Percentiles rank a stretch among this genome's conserved stretches.
These are phyloP conservation scores for Enteromius viviparus DNA, from an alignment of 2,797 vertebrate genomes.

Conservation along the genomic window DNA sequence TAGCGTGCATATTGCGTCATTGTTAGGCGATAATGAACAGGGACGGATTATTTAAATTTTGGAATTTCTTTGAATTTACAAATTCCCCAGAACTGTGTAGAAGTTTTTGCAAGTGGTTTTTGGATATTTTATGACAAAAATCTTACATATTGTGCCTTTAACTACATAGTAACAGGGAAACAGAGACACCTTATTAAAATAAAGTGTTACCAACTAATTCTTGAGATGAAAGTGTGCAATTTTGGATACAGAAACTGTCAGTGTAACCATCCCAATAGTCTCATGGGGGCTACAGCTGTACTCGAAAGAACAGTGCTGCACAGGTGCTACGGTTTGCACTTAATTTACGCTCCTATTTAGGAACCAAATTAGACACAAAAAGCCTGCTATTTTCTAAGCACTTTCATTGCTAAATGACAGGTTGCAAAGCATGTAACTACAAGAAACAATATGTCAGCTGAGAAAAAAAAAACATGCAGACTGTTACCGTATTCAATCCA, in stretches of 20 bases:
- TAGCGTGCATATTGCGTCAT: no score
- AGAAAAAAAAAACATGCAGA: not conserved
- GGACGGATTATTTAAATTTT: no score
- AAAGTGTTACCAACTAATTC: not conserved
- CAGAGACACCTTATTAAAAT: not conserved
- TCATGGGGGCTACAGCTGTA: not conserved
- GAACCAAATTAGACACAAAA: not conserved
- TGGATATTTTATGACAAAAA: no score
- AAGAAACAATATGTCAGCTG: constrained; percentile 25
- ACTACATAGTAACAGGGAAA: not conserved
- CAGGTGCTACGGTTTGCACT: not conserved
- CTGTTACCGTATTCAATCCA: constrained; percentile 6
- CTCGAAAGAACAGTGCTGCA: not conserved
- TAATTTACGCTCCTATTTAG: not conserved
- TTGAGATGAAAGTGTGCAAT: not conserved
- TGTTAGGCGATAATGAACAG: no score
- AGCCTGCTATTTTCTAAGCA: not conserved
- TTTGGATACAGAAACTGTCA: not conserved
- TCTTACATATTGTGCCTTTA: no score
- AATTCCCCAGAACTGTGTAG: no score
- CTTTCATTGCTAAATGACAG: constrained; percentile 3
- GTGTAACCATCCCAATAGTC: not conserved
- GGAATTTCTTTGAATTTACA: no score
- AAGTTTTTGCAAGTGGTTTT: no score
- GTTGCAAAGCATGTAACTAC: constrained; percentile 2